Evolutionary conservation across 1,140 invertebrate species (phyloP).

Genomic region (Augochlora pura): DNA sequence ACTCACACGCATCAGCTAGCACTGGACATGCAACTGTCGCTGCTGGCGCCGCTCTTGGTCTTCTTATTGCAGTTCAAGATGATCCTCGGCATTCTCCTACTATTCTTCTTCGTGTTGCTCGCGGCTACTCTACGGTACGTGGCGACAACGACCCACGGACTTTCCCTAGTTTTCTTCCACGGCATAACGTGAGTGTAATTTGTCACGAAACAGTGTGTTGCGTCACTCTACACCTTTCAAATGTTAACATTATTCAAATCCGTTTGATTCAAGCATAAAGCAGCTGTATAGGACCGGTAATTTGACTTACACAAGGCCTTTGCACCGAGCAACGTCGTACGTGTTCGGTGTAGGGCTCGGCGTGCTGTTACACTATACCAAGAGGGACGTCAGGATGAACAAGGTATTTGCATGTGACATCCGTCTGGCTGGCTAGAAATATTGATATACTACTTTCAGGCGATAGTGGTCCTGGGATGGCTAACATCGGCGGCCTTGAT

Average conservation of each 20-base stretch:
- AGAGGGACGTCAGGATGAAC: constrained; percentile 74
- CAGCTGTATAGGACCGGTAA: constrained; percentile 85
- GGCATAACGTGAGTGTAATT: constrained; percentile 82
- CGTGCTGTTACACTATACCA: constrained; percentile 81
- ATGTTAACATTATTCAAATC: background rate
- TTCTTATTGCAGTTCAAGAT: constrained; percentile 83
- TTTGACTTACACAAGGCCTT: constrained; percentile 82
- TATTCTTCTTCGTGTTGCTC: constrained; percentile 81
- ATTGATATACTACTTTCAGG: constrained; percentile 68
- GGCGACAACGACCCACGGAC: constrained; percentile 81
- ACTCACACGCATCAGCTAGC: constrained; percentile 87
- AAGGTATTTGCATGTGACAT: constrained; percentile 66
- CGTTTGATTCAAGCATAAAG: constrained; percentile 80
- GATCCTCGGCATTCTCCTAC: constrained; percentile 79
- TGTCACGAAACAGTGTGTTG: too few relatives aligned
- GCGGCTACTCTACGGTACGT: constrained; percentile 84
- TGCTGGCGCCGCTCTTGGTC: constrained; percentile 86
- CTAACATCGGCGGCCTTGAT: constrained; percentile 78
- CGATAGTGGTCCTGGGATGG: constrained; percentile 82
- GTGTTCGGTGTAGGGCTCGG: constrained; percentile 84
- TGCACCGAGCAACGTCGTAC: constrained; percentile 85
- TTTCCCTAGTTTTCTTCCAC: constrained; percentile 84
- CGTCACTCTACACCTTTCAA: background rate
- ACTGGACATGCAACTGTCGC: constrained; percentile 90
- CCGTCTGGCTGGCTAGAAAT: background rate